Evolutionary conservation across 2,797 vertebrate genomes (phyloP).

Genomic region (Sus cebifrons): DNA sequence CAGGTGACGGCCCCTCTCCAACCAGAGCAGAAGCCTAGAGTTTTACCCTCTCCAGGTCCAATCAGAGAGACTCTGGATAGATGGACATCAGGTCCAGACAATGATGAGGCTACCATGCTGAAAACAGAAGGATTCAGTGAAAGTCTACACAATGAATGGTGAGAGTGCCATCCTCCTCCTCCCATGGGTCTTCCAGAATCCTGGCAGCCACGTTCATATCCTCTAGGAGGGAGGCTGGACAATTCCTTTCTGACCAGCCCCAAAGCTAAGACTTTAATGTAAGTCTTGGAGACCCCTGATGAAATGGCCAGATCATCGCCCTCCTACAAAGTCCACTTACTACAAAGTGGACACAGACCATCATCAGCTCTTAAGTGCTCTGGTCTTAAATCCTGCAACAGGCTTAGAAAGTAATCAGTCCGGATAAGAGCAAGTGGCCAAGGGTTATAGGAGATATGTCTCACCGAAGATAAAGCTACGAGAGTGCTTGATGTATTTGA

Average conservation of each 20-base stretch:
- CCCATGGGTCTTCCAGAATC: not conserved
- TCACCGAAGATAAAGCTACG: slow-evolving; percentile 13
- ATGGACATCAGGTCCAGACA: not conserved
- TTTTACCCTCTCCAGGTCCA: not conserved
- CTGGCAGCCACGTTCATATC: not conserved
- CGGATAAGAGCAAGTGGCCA: not conserved
- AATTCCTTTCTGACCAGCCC: not conserved
- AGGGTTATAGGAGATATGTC: not conserved
- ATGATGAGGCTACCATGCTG: not conserved
- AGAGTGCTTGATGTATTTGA: not conserved
- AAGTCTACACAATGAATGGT: not conserved
- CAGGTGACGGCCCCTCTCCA: not conserved
- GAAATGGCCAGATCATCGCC: not conserved
- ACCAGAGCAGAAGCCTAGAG: not conserved
- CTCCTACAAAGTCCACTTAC: not conserved
- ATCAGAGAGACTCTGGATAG: slow-evolving; percentile 15
- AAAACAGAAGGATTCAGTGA: slow-evolving; percentile 11
- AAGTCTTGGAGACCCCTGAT: not conserved
- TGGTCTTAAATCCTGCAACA: slow-evolving; percentile 2
- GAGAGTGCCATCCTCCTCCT: not conserved
- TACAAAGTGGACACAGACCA: not conserved
- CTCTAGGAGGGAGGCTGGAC: not conserved
- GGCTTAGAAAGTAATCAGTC: slow-evolving; percentile 1
- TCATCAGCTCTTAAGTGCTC: not conserved
- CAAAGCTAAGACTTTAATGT: not conserved